A percentile compares a stretch with the other conserved stretches of the same genome.
These are phyloP conservation scores for Chaetura pelagica DNA, from an alignment of 2,113 vertebrate species.

Conservation along the genomic window DNA sequence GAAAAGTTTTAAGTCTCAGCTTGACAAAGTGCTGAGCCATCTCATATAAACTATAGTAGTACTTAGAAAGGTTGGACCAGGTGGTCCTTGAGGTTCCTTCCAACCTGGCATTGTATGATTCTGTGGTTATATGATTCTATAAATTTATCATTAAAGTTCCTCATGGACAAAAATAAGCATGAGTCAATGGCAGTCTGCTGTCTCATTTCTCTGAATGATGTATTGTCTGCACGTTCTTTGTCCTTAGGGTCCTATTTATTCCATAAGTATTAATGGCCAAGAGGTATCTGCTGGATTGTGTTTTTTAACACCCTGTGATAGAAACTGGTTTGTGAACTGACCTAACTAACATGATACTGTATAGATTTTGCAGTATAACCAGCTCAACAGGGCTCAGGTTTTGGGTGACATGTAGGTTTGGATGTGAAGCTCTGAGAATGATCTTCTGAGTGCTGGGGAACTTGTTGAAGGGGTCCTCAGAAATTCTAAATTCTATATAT, in stretches of 20 bases:
- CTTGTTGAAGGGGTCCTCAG: background rate
- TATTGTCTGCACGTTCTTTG: background rate
- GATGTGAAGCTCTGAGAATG: background rate
- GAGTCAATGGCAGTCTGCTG: background rate
- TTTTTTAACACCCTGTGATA: background rate
- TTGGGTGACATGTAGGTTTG: background rate
- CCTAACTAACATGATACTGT: background rate
- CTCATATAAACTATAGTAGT: too few species aligned
- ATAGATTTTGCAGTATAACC: too few species aligned
- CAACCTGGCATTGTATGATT: too few species aligned
- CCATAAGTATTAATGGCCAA: accelerated
- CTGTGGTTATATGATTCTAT: too few species aligned
- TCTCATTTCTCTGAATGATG: background rate
- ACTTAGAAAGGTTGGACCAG: too few species aligned
- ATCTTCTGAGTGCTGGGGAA: background rate
- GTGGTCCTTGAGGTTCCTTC: too few species aligned
- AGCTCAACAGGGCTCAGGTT: background rate
- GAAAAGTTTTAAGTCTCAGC: too few species aligned
- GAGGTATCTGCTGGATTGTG: background rate
- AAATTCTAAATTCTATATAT: background rate
- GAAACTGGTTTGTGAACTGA: background rate
- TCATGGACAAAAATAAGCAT: background rate
- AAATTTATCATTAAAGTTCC: background rate
- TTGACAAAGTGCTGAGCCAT: too few species aligned
- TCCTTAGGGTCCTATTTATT: background rate